Percentiles rank a stretch among this genome's conserved stretches.
These are phyloP conservation scores for Drosophila longiperda DNA, from an alignment of 2,888 invertebrate genomes.

Conservation along the genomic window DNA sequence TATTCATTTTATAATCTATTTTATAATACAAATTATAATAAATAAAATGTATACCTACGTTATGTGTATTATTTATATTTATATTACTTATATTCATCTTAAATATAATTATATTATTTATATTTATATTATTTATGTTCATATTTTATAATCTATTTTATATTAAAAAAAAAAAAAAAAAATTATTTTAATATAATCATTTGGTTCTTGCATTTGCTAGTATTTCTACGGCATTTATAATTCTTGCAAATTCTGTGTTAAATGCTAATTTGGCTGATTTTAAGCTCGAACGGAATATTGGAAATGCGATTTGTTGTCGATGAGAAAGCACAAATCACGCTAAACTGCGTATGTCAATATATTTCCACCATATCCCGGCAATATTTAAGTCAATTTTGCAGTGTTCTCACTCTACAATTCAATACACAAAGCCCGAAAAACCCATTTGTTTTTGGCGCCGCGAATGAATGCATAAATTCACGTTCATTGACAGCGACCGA, in stretches of 20 bases:
- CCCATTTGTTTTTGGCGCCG: slow-evolving; percentile 10
- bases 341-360: neutral
- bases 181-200: neutral
- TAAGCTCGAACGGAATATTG: neutral
- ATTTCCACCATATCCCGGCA: neutral
- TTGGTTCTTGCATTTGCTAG: fast-evolving
- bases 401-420: neutral
- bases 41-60: too few species aligned
- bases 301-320: neutral
- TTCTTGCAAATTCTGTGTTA: neutral
- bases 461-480: slow-evolving; percentile 60
- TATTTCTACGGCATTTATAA: neutral
- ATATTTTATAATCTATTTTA: neutral
- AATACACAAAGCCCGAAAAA: slow-evolving; percentile 5
- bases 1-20: too few species aligned
- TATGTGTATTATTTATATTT: too few species aligned
- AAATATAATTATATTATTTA: neutral
- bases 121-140: neutral
- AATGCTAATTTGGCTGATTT: neutral
- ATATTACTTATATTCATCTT: too few species aligned
- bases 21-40: too few species aligned
- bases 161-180: neutral
- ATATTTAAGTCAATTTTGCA: slow-evolving; percentile 2
- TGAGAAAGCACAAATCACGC: neutral
- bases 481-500: slow-evolving; percentile 59